Percentiles rank a stretch among this genome's conserved stretches.
Evolutionary conservation across 2,113 vertebrate species (phyloP).

Genomic region (Cynopterus brachyotis): DNA sequence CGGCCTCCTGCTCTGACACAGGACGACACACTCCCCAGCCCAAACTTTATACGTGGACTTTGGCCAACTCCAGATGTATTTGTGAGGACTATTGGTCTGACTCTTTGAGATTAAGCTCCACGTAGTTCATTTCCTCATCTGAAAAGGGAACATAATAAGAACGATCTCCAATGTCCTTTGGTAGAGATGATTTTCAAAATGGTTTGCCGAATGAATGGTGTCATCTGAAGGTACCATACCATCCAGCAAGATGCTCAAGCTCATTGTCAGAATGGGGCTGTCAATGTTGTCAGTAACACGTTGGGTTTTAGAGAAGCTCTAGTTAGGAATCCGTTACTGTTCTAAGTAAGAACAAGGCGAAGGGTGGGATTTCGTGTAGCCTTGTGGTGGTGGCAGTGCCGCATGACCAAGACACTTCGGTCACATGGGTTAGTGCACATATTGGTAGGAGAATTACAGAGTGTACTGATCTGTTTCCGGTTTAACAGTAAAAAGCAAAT

Average conservation of each 20-base stretch:
- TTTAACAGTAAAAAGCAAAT: background rate
- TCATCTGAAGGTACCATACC: background rate
- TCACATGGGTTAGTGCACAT: accelerated
- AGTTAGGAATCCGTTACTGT: background rate
- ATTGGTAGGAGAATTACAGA: background rate
- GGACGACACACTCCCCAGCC: background rate
- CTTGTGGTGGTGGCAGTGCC: background rate
- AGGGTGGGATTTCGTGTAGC: accelerated
- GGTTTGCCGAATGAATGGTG: background rate
- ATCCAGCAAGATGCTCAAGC: background rate
- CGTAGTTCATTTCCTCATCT: background rate
- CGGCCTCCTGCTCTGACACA: background rate
- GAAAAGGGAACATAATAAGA: background rate
- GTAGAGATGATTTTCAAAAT: background rate
- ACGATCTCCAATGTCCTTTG: background rate
- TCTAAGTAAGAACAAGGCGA: background rate
- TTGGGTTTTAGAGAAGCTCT: background rate
- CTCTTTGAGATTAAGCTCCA: background rate
- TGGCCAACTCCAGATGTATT: background rate
- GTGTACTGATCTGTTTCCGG: background rate
- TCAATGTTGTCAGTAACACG: background rate
- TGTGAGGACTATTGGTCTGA: accelerated
- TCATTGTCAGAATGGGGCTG: background rate
- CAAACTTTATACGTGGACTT: background rate
- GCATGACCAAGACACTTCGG: background rate